Conservation (phyloP, 2,888 invertebrate species). For the Schizotus pectinicornis region DNA sequence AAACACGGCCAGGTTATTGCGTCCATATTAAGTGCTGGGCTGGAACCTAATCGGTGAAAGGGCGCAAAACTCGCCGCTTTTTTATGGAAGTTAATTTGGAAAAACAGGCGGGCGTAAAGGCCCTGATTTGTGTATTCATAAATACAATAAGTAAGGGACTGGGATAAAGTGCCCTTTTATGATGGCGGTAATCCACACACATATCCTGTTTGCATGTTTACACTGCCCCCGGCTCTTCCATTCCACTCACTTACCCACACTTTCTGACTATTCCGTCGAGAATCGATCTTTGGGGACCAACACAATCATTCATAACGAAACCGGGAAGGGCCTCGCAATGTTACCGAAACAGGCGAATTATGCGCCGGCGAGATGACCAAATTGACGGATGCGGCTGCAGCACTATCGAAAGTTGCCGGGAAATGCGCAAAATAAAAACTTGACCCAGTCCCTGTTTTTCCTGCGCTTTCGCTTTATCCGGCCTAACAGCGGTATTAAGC, state of each 20-base stretch:
- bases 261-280: constrained; percentile 19
- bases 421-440: constrained; percentile 9
- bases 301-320: constrained; percentile 22
- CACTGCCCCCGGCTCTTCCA: constrained; percentile 26
- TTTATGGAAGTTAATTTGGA: constrained; percentile 24
- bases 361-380: neutral
- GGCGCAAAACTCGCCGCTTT: constrained; percentile 18
- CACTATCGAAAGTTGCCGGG: neutral
- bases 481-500: constrained; percentile 2
- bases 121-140: constrained; percentile 20
- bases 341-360: constrained; percentile 4
- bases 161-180: constrained; percentile 24
- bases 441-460: neutral
- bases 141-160: constrained; percentile 23
- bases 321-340: neutral
- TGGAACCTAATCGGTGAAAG: constrained; percentile 9
- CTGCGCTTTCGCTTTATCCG: too few relatives aligned
- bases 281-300: constrained; percentile 22
- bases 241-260: constrained; percentile 28
- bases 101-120: constrained; percentile 11
- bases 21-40: constrained; percentile 13
- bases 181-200: constrained; percentile 26
- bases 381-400: too few relatives aligned
- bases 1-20: constrained; percentile 5
- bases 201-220: constrained; percentile 27